phyloP scores from a whole-genome alignment of 2,113 vertebrate genomes.

The Forbesichthys papilliferus region DNA sequence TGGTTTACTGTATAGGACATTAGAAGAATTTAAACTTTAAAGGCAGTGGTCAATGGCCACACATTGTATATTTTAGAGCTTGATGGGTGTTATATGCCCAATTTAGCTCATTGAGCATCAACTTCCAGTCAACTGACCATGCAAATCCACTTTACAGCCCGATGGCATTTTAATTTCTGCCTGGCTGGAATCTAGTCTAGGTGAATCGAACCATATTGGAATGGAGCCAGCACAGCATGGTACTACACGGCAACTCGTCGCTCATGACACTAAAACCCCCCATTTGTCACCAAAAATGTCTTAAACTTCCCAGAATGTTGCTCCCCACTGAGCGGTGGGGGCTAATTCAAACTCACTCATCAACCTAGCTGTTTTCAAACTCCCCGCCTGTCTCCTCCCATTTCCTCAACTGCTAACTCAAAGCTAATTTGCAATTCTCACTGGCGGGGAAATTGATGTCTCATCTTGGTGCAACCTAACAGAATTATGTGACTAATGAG shows the following conservation, averaged over 20 bases:
- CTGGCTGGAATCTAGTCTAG: slow-evolving; percentile 11
- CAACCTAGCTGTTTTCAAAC: slow-evolving; percentile 63
- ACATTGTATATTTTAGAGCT: slow-evolving; percentile 2
- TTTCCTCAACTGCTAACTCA: slow-evolving; percentile 67
- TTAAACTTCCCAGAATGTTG: slow-evolving; percentile 42
- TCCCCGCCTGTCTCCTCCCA: slow-evolving; percentile 68
- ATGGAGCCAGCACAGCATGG: slow-evolving; percentile 17
- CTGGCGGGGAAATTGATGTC: slow-evolving; percentile 64
- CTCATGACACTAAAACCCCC: slow-evolving; percentile 41
- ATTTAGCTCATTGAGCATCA: slow-evolving; percentile 37
- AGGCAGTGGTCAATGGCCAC: background rate
- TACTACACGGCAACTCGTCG: slow-evolving; percentile 37
- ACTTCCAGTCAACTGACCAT: slow-evolving; percentile 47
- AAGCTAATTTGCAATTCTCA: slow-evolving; percentile 74
- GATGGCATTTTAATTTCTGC: slow-evolving; percentile 33
- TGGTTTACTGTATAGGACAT: too few relatives aligned
- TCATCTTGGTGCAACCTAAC: slow-evolving; percentile 69
- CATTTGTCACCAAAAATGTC: slow-evolving; percentile 58
- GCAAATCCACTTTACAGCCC: slow-evolving; percentile 23
- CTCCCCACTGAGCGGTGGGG: slow-evolving; percentile 40
- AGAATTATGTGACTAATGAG: slow-evolving; percentile 56
- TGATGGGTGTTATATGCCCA: background rate
- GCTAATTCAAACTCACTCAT: slow-evolving; percentile 63
- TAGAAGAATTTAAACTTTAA: background rate
- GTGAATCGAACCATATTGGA: slow-evolving; percentile 19